Base-by-base conservation (phyloP, 2,113 vertebrate genomes). In the Pteruthius melanotis region DNA sequence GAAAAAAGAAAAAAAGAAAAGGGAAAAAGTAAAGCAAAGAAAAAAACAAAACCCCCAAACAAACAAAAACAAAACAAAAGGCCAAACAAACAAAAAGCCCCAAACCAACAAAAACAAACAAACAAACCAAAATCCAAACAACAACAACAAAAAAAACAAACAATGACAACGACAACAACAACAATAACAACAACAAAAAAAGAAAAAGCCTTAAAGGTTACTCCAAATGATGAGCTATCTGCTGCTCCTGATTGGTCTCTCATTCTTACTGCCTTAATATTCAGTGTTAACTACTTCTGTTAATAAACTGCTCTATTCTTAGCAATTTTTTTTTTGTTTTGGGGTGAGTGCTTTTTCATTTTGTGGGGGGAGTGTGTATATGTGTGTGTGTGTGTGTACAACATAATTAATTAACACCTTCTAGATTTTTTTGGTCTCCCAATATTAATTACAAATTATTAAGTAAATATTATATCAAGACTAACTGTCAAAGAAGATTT, bases 301-400 rank as follows among this genome's bases (percentile, higher is more conserved):
- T 44, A 24, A 33, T 33, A 69, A 28, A 5, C 9, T 39, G n/a
- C 17, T 65, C 4, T n/a, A 5, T 39, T 60, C n/a, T 45, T 39
- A n/a, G 19, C 3, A 16, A n/a, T n/a, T 40, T 40, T 17, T 22
- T 35, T 27, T 69, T 53, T 75, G 14, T 4, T 87, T 69, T 33
- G 17, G 23, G 3, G 14, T 31, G 7, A 6, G 31, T 7, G 4
- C 4, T 16, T 76, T 57, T 30, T 53, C 10, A 30, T 39, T 39
- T 56, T 53, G 21, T 8, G 7, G 22, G 11, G 8, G 2, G 5
- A 19, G 4, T 54, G n/a, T 35, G 8, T 30, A 7, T 35, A 19
- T 17, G 21, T 17, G 14, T 24, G 17, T 33, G 31, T 42, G 2
- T 59, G 1, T 30, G 8, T 3, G 0, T 4, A 11, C 7, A 70